Conservation (phyloP, 2,888 invertebrate genomes). For the Rhagonycha fulva region DNA sequence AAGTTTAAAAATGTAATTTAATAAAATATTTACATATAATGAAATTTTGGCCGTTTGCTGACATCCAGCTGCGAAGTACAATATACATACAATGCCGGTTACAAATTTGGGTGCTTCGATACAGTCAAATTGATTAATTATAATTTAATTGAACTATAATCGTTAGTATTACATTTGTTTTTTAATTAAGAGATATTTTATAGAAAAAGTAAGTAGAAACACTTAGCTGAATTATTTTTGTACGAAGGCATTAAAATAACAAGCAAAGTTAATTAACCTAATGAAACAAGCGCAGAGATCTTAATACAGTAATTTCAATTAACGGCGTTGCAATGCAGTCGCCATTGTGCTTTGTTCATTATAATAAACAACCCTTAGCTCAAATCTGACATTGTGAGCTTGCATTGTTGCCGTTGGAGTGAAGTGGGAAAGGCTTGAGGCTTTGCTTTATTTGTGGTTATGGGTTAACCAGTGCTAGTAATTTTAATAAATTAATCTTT, state of each 20-base stretch:
- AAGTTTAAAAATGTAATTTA: constrained; percentile 21
- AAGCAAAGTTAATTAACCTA: constrained; percentile 38
- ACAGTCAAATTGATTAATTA: not conserved
- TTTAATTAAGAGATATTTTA: not conserved
- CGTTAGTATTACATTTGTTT: constrained; percentile 2
- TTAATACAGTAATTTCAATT: constrained; percentile 44
- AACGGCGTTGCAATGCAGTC: constrained; percentile 40
- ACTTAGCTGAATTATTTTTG: constrained; percentile 15
- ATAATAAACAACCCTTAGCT: constrained; percentile 42
- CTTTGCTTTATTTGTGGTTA: constrained; percentile 25
- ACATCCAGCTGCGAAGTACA: not conserved
- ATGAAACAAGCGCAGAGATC: constrained; percentile 39
- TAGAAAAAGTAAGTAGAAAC: not conserved
- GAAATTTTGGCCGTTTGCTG: not conserved
- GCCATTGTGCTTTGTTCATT: constrained; percentile 40
- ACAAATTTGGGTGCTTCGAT: not conserved
- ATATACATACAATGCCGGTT: not conserved
- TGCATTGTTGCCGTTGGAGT: constrained; percentile 33
- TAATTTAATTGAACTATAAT: not conserved
- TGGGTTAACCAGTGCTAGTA: constrained; percentile 20
- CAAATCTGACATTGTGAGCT: constrained; percentile 36
- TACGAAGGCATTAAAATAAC: constrained; percentile 33
- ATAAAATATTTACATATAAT: not conserved
- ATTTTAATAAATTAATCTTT: constrained; percentile 20
- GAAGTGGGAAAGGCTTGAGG: constrained; percentile 26